These are phyloP conservation scores for Callyntrura guangdongensis DNA, from an alignment of 2,888 invertebrate species.

Conservation along the genomic window DNA sequence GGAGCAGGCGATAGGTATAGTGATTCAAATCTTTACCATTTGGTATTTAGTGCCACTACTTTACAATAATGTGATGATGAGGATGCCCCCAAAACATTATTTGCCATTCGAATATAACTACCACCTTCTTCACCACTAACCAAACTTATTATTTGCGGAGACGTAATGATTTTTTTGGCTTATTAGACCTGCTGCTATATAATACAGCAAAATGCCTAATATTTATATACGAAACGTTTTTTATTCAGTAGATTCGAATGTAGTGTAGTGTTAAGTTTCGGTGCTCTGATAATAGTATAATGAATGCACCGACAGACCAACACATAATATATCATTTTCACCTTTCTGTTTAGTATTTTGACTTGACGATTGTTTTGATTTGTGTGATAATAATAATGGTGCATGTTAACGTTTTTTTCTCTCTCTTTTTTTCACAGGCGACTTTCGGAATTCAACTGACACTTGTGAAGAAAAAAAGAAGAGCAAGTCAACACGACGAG, in stretches of 20 bases:
- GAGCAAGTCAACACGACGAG: slow-evolving; percentile 38
- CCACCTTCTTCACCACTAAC: neutral
- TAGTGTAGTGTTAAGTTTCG: neutral
- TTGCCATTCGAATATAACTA: slow-evolving; percentile 59
- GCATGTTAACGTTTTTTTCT: slow-evolving; percentile 66
- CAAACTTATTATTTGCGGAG: slow-evolving; percentile 41
- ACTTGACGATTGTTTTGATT: slow-evolving; percentile 76
- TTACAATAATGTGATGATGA: slow-evolving; percentile 66
- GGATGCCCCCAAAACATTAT: slow-evolving; percentile 68
- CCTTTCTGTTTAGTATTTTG: slow-evolving; percentile 72
- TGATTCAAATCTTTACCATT: slow-evolving; percentile 61
- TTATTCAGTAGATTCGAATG: no score
- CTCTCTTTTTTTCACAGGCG: slow-evolving; percentile 58
- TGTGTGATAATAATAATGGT: slow-evolving; percentile 74
- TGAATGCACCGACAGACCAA: slow-evolving; percentile 47
- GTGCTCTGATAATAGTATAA: slow-evolving; percentile 4
- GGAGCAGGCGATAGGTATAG: neutral
- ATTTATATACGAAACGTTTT: neutral
- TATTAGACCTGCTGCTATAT: slow-evolving; percentile 29
- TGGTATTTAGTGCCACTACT: slow-evolving; percentile 65
- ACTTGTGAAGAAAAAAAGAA: slow-evolving; percentile 42
- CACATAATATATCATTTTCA: slow-evolving; percentile 73
- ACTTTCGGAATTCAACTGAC: slow-evolving; percentile 59
- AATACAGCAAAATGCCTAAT: neutral
- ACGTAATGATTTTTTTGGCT: slow-evolving; percentile 54